Conservation (phyloP, 2,113 vertebrate genomes). For the Eptatretus burgeri region DNA sequence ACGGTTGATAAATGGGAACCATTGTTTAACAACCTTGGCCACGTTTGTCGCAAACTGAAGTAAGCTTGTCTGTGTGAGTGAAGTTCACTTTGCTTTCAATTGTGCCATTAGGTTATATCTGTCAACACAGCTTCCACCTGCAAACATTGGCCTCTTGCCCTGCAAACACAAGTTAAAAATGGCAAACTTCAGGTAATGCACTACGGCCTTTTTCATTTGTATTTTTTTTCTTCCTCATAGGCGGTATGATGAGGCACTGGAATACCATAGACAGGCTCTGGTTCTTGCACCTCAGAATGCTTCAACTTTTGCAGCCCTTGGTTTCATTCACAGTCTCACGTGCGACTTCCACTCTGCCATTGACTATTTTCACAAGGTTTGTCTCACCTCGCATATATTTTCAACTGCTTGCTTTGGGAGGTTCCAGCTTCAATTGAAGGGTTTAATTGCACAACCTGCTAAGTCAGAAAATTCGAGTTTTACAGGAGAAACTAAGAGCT, state of each 20-base stretch:
- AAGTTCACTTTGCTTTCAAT: neutral
- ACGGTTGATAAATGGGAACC: slow-evolving; percentile 99
- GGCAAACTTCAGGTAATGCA: neutral
- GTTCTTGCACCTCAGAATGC: slow-evolving; percentile 83
- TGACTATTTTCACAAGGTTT: slow-evolving; percentile 87
- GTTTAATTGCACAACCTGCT: no score
- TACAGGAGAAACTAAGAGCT: no score
- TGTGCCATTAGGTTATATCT: neutral
- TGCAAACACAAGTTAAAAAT: neutral
- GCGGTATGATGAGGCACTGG: slow-evolving; percentile 71
- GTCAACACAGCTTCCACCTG: neutral
- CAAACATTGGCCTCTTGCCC: neutral
- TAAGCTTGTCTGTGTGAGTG: slow-evolving; percentile 19
- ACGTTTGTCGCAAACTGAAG: slow-evolving; percentile 92
- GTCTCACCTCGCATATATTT: no score
- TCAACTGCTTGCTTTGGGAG: no score
- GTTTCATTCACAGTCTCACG: slow-evolving; percentile 87
- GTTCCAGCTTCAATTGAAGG: no score
- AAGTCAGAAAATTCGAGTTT: no score
- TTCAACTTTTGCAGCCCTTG: slow-evolving; percentile 76
- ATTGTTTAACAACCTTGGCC: slow-evolving; percentile 74
- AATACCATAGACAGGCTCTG: slow-evolving; percentile 80
- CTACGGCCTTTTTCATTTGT: neutral
- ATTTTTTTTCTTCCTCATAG: slow-evolving; percentile 14
- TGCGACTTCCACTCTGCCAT: slow-evolving; percentile 88